These are phyloP conservation scores for Brachionus rotundiformis DNA, from an alignment of 1,140 invertebrate genomes.

Conservation along the genomic window DNA sequence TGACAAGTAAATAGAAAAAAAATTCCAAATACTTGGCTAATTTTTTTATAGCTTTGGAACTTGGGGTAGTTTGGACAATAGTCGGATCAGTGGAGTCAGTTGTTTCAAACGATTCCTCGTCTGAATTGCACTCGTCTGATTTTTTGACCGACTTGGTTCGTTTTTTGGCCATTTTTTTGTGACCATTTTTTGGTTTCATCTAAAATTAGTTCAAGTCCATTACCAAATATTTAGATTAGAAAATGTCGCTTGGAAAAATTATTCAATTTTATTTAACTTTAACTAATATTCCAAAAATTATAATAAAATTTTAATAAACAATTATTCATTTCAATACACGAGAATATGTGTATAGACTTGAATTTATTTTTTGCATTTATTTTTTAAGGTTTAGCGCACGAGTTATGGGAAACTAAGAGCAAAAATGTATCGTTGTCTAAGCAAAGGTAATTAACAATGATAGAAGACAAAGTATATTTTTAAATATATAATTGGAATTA, in stretches of 20 bases:
- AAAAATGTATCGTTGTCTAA: too few relatives aligned
- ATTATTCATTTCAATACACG: neutral
- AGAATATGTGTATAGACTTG: neutral
- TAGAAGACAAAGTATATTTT: too few relatives aligned
- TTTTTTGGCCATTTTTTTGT: neutral
- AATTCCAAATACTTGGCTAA: neutral
- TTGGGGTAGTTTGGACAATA: neutral
- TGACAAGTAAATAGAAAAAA: neutral
- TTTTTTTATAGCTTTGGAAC: conserved; percentile 14
- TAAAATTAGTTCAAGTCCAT: neutral
- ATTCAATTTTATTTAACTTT: neutral
- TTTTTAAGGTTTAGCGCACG: neutral
- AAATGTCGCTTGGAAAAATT: conserved; percentile 7
- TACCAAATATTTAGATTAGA: neutral
- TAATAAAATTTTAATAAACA: conserved; percentile 20
- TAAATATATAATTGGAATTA: too few relatives aligned
- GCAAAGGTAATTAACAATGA: too few relatives aligned
- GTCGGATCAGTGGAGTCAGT: neutral
- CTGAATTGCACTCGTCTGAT: neutral
- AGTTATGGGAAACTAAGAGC: neutral
- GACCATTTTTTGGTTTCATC: neutral
- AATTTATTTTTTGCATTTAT: too few relatives aligned
- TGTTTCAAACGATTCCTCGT: neutral
- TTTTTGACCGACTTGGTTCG: neutral
- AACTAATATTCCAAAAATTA: neutral